These are phyloP conservation scores for Iguana delicatissima DNA, from an alignment of 2,797 vertebrate genomes.

Conservation along the genomic window DNA sequence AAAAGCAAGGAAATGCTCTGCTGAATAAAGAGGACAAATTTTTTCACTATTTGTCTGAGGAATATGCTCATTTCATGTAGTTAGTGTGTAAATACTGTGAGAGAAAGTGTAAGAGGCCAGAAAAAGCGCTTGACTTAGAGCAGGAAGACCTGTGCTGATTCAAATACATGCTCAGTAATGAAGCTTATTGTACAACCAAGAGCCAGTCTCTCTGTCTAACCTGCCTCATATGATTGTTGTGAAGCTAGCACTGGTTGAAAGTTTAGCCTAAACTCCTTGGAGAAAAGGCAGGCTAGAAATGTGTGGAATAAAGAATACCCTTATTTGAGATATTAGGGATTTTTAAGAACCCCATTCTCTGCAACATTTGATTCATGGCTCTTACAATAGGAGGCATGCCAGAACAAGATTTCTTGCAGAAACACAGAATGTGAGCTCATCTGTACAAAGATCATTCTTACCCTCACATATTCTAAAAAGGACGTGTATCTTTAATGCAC, in stretches of 20 bases:
- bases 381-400: neutral
- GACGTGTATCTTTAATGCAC: neutral
- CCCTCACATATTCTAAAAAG: neutral
- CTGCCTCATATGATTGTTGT: neutral
- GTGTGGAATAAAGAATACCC: neutral
- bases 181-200: neutral
- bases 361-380: neutral
- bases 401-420: neutral
- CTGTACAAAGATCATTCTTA: neutral
- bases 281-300: conserved; percentile 2
- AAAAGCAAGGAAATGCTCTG: neutral
- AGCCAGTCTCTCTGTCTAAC: neutral
- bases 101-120: neutral
- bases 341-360: too few species aligned
- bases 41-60: neutral
- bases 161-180: neutral
- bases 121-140: neutral
- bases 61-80: neutral
- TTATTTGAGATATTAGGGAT: too few species aligned
- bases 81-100: neutral
- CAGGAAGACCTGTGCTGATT: neutral
- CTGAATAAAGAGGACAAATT: neutral
- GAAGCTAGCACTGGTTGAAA: neutral
- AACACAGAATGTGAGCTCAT: neutral
- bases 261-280: neutral